Evolutionary conservation across 1,140 invertebrate species (phyloP).

Genomic region (Caenorhabditis brenneri): DNA sequence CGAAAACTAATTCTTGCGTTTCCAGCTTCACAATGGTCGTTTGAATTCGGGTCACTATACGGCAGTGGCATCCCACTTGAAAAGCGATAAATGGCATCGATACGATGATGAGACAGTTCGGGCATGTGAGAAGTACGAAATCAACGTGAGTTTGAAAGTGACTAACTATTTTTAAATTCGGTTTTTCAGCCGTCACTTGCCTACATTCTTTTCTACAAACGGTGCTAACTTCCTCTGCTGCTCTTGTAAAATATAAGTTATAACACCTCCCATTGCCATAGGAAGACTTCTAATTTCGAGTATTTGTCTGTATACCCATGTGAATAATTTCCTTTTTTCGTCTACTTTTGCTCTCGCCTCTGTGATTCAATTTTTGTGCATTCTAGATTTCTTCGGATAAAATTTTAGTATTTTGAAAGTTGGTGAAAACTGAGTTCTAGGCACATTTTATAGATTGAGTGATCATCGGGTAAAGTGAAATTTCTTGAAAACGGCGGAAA

Average conservation of each 20-base stretch:
- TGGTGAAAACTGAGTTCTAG: too few relatives aligned
- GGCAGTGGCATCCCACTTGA: neutral
- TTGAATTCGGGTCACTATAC: constrained; percentile 12
- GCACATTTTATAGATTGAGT: too few relatives aligned
- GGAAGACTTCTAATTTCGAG: too few relatives aligned
- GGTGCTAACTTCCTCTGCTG: neutral
- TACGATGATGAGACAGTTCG: neutral
- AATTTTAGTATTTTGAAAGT: too few relatives aligned
- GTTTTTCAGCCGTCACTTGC: constrained; percentile 8
- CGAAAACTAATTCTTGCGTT: neutral
- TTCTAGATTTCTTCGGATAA: too few relatives aligned
- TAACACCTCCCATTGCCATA: too few relatives aligned
- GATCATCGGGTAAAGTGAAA: too few relatives aligned
- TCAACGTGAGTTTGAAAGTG: neutral
- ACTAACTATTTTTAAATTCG: neutral
- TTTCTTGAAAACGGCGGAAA: too few relatives aligned
- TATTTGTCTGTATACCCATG: too few relatives aligned
- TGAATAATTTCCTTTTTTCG: too few relatives aligned
- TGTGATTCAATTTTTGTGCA: neutral
- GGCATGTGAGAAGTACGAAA: neutral
- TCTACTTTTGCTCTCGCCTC: neutral
- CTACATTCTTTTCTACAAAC: constrained; percentile 27
- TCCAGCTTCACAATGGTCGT: constrained; percentile 15
- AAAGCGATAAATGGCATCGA: neutral
- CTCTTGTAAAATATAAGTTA: too few relatives aligned